Evolutionary conservation across 1,140 invertebrate species (phyloP), one percentile per base, ranked within the genome.

Genomic region (Ylistrum balloti): DNA sequence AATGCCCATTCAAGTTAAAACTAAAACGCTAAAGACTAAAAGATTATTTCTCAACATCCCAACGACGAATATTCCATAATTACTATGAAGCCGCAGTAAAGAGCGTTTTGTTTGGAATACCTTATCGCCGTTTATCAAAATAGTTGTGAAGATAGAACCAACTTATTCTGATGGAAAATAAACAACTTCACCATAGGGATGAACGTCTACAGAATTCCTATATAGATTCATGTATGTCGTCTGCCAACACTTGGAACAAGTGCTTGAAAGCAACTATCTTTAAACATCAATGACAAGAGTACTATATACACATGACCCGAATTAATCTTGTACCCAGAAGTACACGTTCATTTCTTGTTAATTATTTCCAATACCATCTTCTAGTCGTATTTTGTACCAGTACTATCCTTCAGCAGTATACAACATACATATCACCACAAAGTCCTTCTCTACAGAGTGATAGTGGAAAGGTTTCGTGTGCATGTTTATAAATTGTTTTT

Each of bases 141-240:
- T 56, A 56, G 45, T 56, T 56, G 13, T 56, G 45, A 56, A 22
- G 45, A 56, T 56, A 56, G 45, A 56, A 56, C 45, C 45, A 20
- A 56, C 45, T 56, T 56, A 56, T 56, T 56, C 45, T 56, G 45
- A 56, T 56, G 45, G 45, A 56, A 56, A 56, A 56, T 56, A 56
- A 56, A 56, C 45, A 56, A 20, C 45, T 17, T 38, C 45, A 20
- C 13, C 45, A 11, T 56, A 7, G 20, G 45, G 20, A 56, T 56
- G 45, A 56, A 56, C 17, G 17, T 56, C 45, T 56, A 11, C 9
- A 56, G 45, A 56, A 56, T 56, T 20, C 45, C 45, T 11, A 56
- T 56, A 11, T 56, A 20, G 3, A 56, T 11, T 56, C 45, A 56
- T 20, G 9, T 56, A 22, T 56, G 45, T 56, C 9, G 7, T 56